Base-by-base conservation (phyloP, 2,888 invertebrate genomes). In the Patella caerulea region DNA sequence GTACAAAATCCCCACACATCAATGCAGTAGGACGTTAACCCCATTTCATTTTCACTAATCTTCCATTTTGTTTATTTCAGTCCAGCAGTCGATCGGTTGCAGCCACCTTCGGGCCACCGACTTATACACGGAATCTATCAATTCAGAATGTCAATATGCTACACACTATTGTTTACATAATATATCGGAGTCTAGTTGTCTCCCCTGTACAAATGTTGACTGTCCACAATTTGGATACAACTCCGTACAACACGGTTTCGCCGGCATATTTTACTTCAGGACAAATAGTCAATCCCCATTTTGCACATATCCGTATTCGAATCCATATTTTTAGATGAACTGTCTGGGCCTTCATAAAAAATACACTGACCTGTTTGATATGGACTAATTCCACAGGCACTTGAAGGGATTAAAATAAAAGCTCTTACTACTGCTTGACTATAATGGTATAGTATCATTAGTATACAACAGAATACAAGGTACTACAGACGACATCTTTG, bases 71-170 rank as follows among this genome's bases (percentile, higher is more conserved):
- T 45, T 7, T 9, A 45, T 45, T 45, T 45, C 45, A 45, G 45
- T 45, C 45, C 9, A 45, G 45, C 45, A 45, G 45, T 45, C 82
- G 55, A 92, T 98, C 34, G 95, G 96, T 65, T 98, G 98, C 91
- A 96, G 96, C 91, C 98, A 98, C 90, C 94, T 96, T 76, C 93
- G 97, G 76, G 96, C 96, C 82, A 94, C 96, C 89, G 95, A 96
- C 85, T 95, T 94, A 88, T 97, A 96, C 89, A 95, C 94, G 0
- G 97, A 97, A 91, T 96, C 96, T 83, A 94, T 98, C 72, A 94
- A 95, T 80, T 81, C 82, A n/a, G 71, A 79, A 11, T 97, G 97
- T 86, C 94, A 95, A 0, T 97, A 95, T 89, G 92, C 94, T 88
- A 95, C 95, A 0, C 94, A 96, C 76, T 94, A 95, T 76, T 98